Conservation (phyloP, 2,888 invertebrate species). For the Mallateleia sp. region DNA sequence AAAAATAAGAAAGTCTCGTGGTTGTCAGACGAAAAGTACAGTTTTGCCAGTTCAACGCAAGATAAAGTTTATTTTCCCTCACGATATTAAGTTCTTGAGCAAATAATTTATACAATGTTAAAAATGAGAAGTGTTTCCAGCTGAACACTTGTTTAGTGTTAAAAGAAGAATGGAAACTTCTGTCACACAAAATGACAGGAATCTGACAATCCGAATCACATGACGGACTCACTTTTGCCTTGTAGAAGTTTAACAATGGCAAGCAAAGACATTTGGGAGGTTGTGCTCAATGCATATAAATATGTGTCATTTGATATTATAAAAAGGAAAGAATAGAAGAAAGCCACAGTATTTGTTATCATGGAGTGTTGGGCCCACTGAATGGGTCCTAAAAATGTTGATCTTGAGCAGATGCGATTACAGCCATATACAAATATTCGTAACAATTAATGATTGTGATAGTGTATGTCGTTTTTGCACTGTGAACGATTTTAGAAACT, state of each 20-base stretch:
- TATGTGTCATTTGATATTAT: conserved; percentile 17
- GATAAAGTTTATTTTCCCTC: no score
- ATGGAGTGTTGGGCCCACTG: neutral
- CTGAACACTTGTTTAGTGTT: no score
- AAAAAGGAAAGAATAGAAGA: conserved; percentile 3
- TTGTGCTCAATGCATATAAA: conserved; percentile 39
- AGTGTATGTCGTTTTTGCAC: conserved; percentile 67
- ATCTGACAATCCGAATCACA: conserved; percentile 41
- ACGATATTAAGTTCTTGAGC: no score
- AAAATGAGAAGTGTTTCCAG: conserved; percentile 86
- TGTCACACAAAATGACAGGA: no score
- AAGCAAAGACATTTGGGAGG: conserved; percentile 50
- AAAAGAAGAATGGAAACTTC: no score
- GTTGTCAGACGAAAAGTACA: no score
- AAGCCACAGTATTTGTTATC: conserved; percentile 35
- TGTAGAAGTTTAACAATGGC: conserved; percentile 32
- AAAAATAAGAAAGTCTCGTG: no score
- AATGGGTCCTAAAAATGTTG: conserved; percentile 6
- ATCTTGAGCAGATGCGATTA: conserved; percentile 31
- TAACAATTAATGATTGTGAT: conserved; percentile 72
- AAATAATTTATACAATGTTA: no score
- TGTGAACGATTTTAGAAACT: conserved; percentile 58
- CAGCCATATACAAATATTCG: conserved; percentile 66
- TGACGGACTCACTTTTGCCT: conserved; percentile 55
- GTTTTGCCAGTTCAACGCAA: no score